These are phyloP conservation scores for Drosophila prosaltans DNA, from an alignment of 1,140 invertebrate genomes.

Conservation along the genomic window DNA sequence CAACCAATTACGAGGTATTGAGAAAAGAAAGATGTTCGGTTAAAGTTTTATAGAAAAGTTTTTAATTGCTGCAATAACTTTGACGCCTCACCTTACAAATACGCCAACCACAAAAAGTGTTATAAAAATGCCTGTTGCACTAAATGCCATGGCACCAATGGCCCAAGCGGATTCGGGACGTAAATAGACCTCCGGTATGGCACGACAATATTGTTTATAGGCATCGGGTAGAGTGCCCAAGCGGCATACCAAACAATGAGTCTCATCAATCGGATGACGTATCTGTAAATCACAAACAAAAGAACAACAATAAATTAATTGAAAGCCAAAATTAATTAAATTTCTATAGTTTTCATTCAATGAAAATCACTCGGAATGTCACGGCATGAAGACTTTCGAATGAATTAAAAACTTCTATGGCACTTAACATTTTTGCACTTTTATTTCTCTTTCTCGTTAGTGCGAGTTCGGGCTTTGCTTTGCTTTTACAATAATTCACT, in stretches of 20 bases:
- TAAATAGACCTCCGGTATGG: slow-evolving; percentile 93
- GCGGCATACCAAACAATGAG: slow-evolving; percentile 92
- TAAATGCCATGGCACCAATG: slow-evolving; percentile 93
- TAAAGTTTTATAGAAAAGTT: slow-evolving; percentile 44
- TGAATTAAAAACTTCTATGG: not conserved
- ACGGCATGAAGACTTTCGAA: too few relatives aligned
- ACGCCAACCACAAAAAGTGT: slow-evolving; percentile 88
- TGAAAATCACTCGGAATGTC: too few relatives aligned
- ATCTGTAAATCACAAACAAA: slow-evolving; percentile 85
- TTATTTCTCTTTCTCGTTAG: not conserved
- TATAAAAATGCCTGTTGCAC: slow-evolving; percentile 90
- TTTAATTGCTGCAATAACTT: slow-evolving; percentile 58
- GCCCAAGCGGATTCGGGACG: slow-evolving; percentile 92
- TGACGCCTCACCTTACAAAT: slow-evolving; percentile 84
- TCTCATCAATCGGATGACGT: slow-evolving; percentile 90
- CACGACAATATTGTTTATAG: slow-evolving; percentile 88
- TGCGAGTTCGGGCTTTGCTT: not conserved
- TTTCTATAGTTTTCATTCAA: too few relatives aligned
- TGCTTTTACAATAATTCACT: slow-evolving; percentile 49
- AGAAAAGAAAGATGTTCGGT: slow-evolving; percentile 8
- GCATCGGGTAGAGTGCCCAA: slow-evolving; percentile 91
- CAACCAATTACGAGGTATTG: slow-evolving; percentile 1
- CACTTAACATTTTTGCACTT: not conserved
- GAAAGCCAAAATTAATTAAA: not conserved
- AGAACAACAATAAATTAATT: slow-evolving; percentile 25